A percentile compares a stretch with the other conserved stretches of the same genome.
Evolutionary conservation across 2,888 invertebrate species (phyloP).

Genomic region (Eupithecia vulgata): DNA sequence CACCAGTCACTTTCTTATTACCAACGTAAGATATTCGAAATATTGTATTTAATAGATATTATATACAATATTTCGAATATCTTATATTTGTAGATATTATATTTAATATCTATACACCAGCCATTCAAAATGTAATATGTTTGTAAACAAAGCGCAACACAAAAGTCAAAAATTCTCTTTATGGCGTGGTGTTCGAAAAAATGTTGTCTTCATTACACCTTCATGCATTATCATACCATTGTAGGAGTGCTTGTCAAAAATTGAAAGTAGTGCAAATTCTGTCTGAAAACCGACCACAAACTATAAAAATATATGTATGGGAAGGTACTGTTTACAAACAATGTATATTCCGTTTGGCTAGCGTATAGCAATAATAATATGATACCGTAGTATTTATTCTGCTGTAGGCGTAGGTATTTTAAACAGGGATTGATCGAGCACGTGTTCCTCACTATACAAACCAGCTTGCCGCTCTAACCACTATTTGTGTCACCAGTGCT

Average conservation of each 20-base stretch:
- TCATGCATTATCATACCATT: neutral
- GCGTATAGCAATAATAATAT: neutral
- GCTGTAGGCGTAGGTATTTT: neutral
- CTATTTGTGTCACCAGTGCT: slow-evolving; percentile 22
- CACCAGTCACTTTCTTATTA: neutral
- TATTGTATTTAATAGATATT: too few species aligned
- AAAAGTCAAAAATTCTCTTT: neutral
- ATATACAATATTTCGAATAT: too few species aligned
- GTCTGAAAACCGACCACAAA: neutral
- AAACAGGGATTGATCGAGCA: neutral
- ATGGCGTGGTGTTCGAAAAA: neutral
- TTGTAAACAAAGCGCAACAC: neutral
- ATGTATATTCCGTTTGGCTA: neutral
- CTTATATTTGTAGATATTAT: too few species aligned
- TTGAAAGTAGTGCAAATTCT: too few species aligned
- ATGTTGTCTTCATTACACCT: neutral
- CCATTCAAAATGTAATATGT: neutral
- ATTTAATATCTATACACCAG: neutral
- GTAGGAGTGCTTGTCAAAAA: neutral
- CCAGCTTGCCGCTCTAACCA: slow-evolving; percentile 26
- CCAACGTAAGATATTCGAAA: neutral
- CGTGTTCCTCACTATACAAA: slow-evolving; percentile 20
- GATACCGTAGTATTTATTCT: neutral
- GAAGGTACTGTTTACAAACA: neutral
- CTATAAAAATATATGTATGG: too few species aligned